Evolutionary conservation across 2,888 invertebrate genomes (phyloP).

Genomic region (Thyatira batis): DNA sequence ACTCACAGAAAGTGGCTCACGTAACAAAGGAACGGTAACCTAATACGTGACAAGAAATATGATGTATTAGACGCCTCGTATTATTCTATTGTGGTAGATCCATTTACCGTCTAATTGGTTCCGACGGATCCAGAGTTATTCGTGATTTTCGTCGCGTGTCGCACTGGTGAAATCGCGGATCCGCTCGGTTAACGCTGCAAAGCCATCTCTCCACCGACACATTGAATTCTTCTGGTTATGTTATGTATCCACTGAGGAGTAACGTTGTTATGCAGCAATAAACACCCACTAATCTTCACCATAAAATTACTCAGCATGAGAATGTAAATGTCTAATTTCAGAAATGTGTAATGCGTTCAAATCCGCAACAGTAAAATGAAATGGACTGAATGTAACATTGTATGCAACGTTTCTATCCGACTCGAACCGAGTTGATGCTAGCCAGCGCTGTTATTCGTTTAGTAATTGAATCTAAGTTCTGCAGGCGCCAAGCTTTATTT

Average conservation of each 20-base stretch:
- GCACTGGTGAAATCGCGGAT: slow-evolving; percentile 58
- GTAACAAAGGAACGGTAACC: slow-evolving; percentile 80
- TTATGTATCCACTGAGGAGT: slow-evolving; percentile 14
- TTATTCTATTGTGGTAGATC: slow-evolving; percentile 66
- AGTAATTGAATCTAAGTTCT: not conserved
- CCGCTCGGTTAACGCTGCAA: slow-evolving; percentile 34
- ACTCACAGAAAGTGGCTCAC: slow-evolving; percentile 79
- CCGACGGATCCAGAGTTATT: slow-evolving; percentile 51
- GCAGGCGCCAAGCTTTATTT: not conserved
- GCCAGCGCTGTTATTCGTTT: not conserved
- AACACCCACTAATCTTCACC: slow-evolving; percentile 5
- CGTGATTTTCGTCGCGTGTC: slow-evolving; percentile 49
- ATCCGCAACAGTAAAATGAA: not conserved
- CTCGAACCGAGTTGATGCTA: not conserved
- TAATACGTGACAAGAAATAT: slow-evolving; percentile 78
- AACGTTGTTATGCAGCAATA: slow-evolving; percentile 12
- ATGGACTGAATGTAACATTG: not conserved
- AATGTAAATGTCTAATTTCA: not conserved
- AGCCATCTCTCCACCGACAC: slow-evolving; percentile 13
- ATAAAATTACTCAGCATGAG: not conserved
- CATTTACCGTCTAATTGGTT: slow-evolving; percentile 71
- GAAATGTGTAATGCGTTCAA: not conserved
- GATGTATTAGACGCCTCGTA: slow-evolving; percentile 66
- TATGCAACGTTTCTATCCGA: not conserved
- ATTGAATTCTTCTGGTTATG: slow-evolving; percentile 24